phyloP scores from a whole-genome alignment of 2,888 invertebrate species.

The Epistrophe grossulariae region DNA sequence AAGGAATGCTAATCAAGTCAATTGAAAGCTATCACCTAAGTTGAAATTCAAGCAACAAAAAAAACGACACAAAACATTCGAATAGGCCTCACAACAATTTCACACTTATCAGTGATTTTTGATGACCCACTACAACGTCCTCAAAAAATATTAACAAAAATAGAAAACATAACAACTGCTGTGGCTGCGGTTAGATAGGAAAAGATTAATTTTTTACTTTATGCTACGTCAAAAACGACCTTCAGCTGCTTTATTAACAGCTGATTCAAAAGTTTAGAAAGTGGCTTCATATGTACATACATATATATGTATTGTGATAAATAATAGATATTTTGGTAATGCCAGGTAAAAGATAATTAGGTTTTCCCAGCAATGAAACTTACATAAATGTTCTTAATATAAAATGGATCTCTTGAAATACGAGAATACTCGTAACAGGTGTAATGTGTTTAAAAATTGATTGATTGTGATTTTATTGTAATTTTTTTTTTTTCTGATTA shows the following conservation, averaged over 20 bases:
- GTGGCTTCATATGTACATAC: background rate
- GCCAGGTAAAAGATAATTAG: background rate
- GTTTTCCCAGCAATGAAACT: too few species aligned
- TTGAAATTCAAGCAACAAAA: constrained; percentile 12
- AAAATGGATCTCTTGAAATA: too few species aligned
- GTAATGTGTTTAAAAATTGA: too few species aligned
- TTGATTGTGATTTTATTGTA: too few species aligned
- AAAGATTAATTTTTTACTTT: background rate
- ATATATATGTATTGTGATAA: too few species aligned
- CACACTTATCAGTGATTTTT: constrained; percentile 38
- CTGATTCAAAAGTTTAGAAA: background rate
- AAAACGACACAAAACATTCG: constrained; percentile 6
- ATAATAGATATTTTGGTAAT: background rate
- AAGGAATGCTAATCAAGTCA: constrained; percentile 29
- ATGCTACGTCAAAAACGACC: background rate
- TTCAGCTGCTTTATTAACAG: background rate
- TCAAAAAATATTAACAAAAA: background rate
- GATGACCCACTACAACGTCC: constrained; percentile 14
- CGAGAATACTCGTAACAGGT: too few species aligned
- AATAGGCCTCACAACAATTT: constrained; percentile 1
- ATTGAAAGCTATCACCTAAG: background rate
- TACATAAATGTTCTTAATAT: too few species aligned
- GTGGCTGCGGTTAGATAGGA: constrained; percentile 20
- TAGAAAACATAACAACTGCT: background rate
- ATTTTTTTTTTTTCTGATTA: too few species aligned